A percentile compares a stretch with the other conserved stretches of the same genome.
Conservation (phyloP, 2,113 vertebrate species). For the Terrapene triunguis region DNA sequence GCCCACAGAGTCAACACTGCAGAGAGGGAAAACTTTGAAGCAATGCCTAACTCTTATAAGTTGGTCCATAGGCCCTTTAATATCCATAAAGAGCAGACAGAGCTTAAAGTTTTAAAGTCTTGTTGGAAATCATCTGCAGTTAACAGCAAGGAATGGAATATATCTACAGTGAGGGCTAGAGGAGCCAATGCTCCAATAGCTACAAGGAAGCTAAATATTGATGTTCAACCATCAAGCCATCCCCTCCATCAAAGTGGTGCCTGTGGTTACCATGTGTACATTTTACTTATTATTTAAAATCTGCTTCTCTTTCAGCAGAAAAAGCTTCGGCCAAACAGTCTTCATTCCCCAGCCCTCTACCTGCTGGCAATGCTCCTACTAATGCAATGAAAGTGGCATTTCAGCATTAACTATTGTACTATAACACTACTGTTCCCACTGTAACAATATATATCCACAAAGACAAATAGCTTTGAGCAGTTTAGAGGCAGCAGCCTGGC, state of each 20-base stretch:
- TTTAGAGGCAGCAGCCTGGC: background rate
- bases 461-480: background rate
- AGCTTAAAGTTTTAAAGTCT: background rate
- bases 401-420: background rate
- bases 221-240: background rate
- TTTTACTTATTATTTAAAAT: background rate
- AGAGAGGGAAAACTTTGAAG: background rate
- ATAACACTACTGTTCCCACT: background rate
- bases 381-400: background rate
- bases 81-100: background rate
- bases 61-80: background rate
- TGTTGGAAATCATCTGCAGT: background rate
- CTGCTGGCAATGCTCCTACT: too few relatives aligned
- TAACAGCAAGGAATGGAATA: background rate
- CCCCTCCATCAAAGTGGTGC: background rate
- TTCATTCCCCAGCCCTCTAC: background rate
- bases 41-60: accelerated
- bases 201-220: background rate
- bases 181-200: background rate
- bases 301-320: background rate
- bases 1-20: background rate
- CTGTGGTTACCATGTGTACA: background rate
- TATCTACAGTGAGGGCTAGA: background rate
- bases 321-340: background rate
- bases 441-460: background rate